Evolutionary conservation across 2,888 invertebrate genomes (phyloP), one percentile per base, ranked within the genome.

Genomic region (Dendrolimus houi): DNA sequence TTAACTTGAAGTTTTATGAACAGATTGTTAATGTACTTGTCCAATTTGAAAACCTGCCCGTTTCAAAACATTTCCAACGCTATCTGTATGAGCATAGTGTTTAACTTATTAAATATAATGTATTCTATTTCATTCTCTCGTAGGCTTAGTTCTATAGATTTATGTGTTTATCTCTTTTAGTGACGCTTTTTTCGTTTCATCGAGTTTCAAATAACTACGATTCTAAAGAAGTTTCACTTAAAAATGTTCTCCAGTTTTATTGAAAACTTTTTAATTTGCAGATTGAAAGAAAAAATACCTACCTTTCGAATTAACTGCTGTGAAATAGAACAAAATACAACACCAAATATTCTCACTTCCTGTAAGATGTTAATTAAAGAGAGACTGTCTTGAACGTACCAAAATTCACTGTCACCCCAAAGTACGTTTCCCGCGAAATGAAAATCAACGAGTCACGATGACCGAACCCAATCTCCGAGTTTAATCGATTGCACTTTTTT

Each of bases 391-490:
- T 29, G 29, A 29, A 29, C 29, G 6, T 29, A 41, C 14, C 6
- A 9, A 47, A 57, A 60, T 7, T 54, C 42, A 56, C 66, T 60
- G 70, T 57, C 55, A 69, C 67, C 65, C 59, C 58, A 59, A 47
- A 52, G 54, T 40, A 59, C 60, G 61, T 60, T 64, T 69, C 71
- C 61, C 67, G 64, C 59, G 64, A 72, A 77, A 72, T 68, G 65
- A 73, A 76, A 76, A 71, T 63, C 68, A 66, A 66, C 58, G 58
- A 64, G 70, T 75, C 71, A 73, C 68, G 69, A 58, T 68, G 75
- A 71, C 58, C 61, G 60, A 40, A 59, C 56, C 64, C 68, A 70
- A 69, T 75, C 68, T 70, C 65, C 68, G 57, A 64, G 62, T 59
- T 62, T 64, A 71, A 70, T 72, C 70, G 67, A 72, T 69, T 62